These are phyloP conservation scores for Empidonax traillii DNA, from an alignment of 2,113 vertebrate genomes.

Conservation along the genomic window DNA sequence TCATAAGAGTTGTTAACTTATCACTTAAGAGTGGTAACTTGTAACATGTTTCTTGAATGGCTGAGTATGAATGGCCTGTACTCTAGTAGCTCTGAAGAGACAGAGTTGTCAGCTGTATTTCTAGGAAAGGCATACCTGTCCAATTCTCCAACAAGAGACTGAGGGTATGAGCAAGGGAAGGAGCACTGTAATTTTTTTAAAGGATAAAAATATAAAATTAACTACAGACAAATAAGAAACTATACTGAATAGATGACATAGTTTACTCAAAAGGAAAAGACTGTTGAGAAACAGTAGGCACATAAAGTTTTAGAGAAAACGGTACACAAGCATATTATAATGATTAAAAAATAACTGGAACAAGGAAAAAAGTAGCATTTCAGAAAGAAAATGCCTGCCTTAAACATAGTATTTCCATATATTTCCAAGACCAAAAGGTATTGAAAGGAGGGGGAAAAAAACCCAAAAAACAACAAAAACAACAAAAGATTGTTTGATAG, in stretches of 20 bases:
- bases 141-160: neutral
- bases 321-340: neutral
- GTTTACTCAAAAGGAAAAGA: neutral
- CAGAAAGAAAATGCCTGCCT: neutral
- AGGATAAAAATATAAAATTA: neutral
- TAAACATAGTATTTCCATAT: neutral
- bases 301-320: neutral
- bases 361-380: neutral
- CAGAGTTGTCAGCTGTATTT: neutral
- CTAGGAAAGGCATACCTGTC: neutral
- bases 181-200: neutral
- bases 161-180: neutral
- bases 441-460: neutral
- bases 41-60: neutral
- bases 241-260: neutral
- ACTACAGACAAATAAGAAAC: neutral
- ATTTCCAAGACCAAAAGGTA: neutral
- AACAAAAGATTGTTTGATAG: neutral
- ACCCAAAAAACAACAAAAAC: no score
- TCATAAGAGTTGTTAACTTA: neutral
- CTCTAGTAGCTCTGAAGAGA: neutral
- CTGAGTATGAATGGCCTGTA: neutral
- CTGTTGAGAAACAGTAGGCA: neutral
- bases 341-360: neutral
- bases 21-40: neutral